phyloP scores from a whole-genome alignment of 2,113 vertebrate genomes.

The Solea senegalensis region DNA sequence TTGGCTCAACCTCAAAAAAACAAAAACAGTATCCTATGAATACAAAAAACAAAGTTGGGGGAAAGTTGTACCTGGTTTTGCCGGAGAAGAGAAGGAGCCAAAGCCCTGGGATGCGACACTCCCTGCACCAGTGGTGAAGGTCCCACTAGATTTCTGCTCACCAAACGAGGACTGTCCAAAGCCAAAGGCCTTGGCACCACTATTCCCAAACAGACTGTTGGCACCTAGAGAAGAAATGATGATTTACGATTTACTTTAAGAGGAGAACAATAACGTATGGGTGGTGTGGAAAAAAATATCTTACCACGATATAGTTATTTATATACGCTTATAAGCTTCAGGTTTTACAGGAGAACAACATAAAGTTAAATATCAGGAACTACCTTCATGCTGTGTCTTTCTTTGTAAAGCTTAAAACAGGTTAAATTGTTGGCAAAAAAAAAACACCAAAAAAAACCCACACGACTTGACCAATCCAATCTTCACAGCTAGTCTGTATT shows the following conservation, averaged over 20 bases:
- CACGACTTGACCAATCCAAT: no score
- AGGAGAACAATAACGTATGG: no score
- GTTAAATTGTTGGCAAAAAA: no score
- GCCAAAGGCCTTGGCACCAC: conserved; percentile 88
- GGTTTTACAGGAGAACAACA: no score
- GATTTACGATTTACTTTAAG: background rate
- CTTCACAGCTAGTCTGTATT: no score
- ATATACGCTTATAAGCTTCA: no score
- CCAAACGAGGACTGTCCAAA: conserved; percentile 86
- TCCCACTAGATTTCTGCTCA: conserved; percentile 90
- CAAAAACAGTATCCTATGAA: background rate
- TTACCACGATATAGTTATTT: no score
- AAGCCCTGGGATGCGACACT: conserved; percentile 95
- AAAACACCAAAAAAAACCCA: no score
- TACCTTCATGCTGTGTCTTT: no score
- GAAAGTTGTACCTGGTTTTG: conserved; percentile 85
- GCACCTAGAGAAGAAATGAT: conserved; percentile 73
- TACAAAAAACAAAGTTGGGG: background rate
- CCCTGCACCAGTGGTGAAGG: conserved; percentile 89
- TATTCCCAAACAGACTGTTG: conserved; percentile 90
- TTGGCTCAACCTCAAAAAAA: background rate
- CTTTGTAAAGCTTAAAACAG: no score
- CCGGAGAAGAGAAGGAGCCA: conserved; percentile 87
- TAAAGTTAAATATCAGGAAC: no score
- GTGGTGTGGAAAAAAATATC: no score